These are phyloP conservation scores for Lophius piscatorius DNA, from an alignment of 2,113 vertebrate species.

Conservation along the genomic window DNA sequence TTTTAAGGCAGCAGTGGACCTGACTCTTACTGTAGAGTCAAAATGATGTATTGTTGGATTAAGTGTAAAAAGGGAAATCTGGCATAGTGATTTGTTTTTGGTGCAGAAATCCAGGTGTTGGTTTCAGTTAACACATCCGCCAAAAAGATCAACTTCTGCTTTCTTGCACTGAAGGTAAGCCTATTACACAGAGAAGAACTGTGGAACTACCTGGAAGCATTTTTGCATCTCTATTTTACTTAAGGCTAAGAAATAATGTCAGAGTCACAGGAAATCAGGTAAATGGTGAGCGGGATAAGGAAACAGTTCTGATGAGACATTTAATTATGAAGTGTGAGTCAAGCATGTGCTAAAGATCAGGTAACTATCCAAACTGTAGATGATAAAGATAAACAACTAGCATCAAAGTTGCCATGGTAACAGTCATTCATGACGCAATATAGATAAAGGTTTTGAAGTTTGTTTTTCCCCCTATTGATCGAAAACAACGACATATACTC, in stretches of 20 bases:
- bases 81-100: too few species aligned
- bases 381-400: constrained; percentile 23
- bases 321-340: constrained; percentile 35
- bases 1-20: too few species aligned
- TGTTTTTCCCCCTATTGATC: too few species aligned
- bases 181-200: constrained; percentile 14
- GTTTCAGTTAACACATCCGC: too few species aligned
- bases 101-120: too few species aligned
- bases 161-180: too few species aligned
- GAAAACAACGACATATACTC: too few species aligned
- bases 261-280: constrained; percentile 26
- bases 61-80: too few species aligned
- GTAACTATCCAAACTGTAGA: constrained; percentile 42
- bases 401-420: constrained; percentile 36
- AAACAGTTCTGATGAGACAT: constrained; percentile 32
- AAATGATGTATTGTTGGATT: too few species aligned
- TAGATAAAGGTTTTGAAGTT: constrained; percentile 4
- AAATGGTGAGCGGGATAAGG: constrained; percentile 23
- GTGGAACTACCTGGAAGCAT: constrained; percentile 29
- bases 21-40: too few species aligned
- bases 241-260: constrained; percentile 14
- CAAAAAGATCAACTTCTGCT: too few species aligned
- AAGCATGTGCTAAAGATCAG: constrained; percentile 18
- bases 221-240: constrained; percentile 1
- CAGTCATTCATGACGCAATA: constrained; percentile 26